Conservation (phyloP, 2,113 vertebrate species). For the Chaetura pelagica region DNA sequence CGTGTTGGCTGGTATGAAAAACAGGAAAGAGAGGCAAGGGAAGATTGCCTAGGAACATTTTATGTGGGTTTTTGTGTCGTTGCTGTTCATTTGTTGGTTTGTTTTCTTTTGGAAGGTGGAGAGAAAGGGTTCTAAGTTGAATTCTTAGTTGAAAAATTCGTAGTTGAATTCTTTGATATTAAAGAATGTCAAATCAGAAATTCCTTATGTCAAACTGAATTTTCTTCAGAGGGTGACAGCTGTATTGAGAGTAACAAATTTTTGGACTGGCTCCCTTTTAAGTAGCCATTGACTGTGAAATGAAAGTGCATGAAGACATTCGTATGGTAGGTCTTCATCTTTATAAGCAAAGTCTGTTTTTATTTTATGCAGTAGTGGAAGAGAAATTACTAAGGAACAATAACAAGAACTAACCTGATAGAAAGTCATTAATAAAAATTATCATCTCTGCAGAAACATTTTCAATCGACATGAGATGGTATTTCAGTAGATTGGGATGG, state of each 20-base stretch:
- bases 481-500: background rate
- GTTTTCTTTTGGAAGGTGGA: background rate
- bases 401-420: background rate
- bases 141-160: background rate
- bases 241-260: background rate
- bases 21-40: background rate
- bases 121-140: background rate
- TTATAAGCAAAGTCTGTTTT: background rate
- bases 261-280: background rate
- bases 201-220: background rate
- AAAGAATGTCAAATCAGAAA: background rate
- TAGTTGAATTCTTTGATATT: background rate
- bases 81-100: background rate
- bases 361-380: background rate
- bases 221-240: background rate
- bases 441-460: background rate
- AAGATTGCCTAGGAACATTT: background rate
- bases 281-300: background rate
- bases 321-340: background rate
- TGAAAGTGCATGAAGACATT: background rate
- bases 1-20: background rate
- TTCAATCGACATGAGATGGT: background rate
- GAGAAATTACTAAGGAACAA: background rate
- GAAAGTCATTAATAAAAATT: background rate
- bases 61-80: fast-evolving